These are phyloP conservation scores for Hyposmocoma kahamanoa DNA, from an alignment of 1,140 invertebrate genomes.

Conservation along the genomic window DNA sequence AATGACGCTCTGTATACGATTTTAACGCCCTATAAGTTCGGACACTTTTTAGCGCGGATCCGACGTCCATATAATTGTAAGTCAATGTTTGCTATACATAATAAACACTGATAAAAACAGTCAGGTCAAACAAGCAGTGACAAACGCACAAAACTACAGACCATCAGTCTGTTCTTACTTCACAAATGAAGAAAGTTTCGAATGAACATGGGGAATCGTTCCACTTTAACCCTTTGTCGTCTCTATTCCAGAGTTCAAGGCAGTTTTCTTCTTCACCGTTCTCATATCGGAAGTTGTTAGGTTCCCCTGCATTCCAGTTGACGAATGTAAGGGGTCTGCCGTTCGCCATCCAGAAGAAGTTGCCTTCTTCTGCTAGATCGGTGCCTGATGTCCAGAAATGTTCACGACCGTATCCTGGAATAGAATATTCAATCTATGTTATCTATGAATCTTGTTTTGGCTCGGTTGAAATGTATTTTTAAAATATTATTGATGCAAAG, in stretches of 20 bases:
- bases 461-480: no score
- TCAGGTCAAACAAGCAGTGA: no score
- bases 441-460: no score
- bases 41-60: no score
- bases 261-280: conserved; percentile 95
- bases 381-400: conserved; percentile 96
- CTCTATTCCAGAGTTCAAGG: conserved; percentile 91
- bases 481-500: no score
- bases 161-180: conserved; percentile 80
- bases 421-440: no score
- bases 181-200: conserved; percentile 93
- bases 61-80: no score
- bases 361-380: conserved; percentile 91
- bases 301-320: conserved; percentile 94
- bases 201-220: conserved; percentile 94
- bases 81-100: no score
- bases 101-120: no score
- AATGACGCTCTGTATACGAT: no score
- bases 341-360: conserved; percentile 94
- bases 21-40: no score
- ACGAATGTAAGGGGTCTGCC: conserved; percentile 91
- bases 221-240: conserved; percentile 93
- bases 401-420: conserved; percentile 86
- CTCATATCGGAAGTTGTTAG: conserved; percentile 93
- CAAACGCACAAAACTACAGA: no score